Conservation (phyloP, 64 coral and sea anemone genomes). For the Astreopora myriophthalma region DNA sequence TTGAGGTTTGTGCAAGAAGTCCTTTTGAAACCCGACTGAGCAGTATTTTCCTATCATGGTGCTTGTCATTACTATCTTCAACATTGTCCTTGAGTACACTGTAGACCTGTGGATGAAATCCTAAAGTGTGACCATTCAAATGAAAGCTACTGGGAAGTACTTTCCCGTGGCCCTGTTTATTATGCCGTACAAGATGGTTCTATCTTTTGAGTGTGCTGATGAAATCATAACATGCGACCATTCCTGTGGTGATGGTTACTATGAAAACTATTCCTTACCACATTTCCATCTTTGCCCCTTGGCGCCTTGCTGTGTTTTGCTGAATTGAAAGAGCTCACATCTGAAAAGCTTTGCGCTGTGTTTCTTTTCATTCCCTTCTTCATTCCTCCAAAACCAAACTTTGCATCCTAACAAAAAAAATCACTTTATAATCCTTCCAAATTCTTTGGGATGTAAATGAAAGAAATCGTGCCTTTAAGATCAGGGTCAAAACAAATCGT, state of each 20-base stretch:
- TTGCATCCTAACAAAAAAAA: slow-evolving; percentile 63
- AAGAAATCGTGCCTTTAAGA: not conserved
- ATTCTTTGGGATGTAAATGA: not conserved
- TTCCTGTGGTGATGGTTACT: not conserved
- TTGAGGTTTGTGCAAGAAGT: too few species aligned
- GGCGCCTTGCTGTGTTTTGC: slow-evolving; percentile 92
- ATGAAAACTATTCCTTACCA: not conserved
- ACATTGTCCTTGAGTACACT: too few species aligned
- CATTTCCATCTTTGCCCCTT: slow-evolving; percentile 59
- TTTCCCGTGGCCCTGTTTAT: not conserved
- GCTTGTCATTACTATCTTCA: too few species aligned
- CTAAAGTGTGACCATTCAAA: not conserved
- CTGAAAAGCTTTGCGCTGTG: slow-evolving; percentile 62
- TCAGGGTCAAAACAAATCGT: too few species aligned
- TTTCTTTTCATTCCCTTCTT: slow-evolving; percentile 89
- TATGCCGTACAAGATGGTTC: too few species aligned
- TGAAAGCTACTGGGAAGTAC: not conserved
- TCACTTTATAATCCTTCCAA: not conserved
- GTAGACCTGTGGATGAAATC: not conserved
- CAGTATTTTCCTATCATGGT: too few species aligned
- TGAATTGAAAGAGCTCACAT: slow-evolving; percentile 87
- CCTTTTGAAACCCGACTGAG: not conserved
- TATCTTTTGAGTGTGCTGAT: not conserved
- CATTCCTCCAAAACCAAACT: slow-evolving; percentile 94
- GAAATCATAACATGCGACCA: not conserved